phyloP scores from a whole-genome alignment of 2,113 vertebrate species.

The Phalacrocorax pelagicus region DNA sequence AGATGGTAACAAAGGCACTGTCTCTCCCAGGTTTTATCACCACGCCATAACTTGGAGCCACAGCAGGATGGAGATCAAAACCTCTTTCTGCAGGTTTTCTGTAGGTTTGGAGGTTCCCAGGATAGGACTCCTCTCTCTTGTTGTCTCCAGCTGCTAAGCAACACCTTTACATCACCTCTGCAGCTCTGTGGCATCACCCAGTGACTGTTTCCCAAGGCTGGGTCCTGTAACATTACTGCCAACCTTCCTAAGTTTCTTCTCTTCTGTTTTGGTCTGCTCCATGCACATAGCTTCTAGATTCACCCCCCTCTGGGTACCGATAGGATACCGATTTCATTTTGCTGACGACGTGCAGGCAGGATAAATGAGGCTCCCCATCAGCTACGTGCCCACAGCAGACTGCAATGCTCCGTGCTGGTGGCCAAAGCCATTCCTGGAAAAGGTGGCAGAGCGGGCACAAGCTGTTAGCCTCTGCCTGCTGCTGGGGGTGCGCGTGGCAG shows the following conservation, averaged over 20 bases:
- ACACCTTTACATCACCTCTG: neutral
- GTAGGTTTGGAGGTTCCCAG: neutral
- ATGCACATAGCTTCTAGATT: rapidly evolving
- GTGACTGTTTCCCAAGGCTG: neutral
- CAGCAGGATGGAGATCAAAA: neutral
- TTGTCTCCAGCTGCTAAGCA: neutral
- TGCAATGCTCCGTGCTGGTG: neutral
- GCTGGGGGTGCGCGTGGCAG: neutral
- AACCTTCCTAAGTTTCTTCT: neutral
- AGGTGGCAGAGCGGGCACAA: rapidly evolving
- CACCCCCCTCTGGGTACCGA: neutral
- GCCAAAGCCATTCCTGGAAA: neutral
- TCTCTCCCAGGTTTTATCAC: no score
- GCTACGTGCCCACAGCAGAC: rapidly evolving
- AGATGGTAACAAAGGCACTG: neutral
- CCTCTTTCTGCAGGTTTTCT: neutral
- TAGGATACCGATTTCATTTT: neutral
- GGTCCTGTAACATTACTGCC: neutral
- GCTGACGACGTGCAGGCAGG: neutral
- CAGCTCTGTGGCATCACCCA: neutral
- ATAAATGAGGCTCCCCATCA: neutral
- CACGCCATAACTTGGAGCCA: neutral
- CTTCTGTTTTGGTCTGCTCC: neutral
- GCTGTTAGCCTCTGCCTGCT: neutral
- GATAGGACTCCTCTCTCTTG: neutral